Evolutionary conservation across 2,113 vertebrate genomes (phyloP).

Genomic region (Siniperca knerii): DNA sequence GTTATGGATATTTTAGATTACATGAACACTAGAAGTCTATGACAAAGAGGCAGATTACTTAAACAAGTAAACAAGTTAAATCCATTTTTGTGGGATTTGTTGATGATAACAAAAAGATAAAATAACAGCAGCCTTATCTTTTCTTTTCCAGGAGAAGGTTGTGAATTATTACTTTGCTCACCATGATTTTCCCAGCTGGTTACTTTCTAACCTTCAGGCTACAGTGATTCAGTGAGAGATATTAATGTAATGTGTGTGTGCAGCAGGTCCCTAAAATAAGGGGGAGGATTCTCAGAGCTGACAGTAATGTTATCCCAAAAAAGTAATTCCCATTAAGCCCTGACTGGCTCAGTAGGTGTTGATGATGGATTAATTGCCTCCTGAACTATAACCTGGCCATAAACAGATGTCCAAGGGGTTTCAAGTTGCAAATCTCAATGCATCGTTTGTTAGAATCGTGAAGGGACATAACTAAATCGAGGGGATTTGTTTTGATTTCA

Average conservation of each 20-base stretch:
- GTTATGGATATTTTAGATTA: neutral
- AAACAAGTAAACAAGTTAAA: neutral
- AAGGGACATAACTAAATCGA: neutral
- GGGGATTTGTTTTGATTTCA: slow-evolving; percentile 42
- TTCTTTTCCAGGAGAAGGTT: slow-evolving; percentile 12
- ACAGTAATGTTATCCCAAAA: neutral
- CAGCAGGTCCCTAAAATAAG: neutral
- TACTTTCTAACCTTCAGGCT: slow-evolving; percentile 2
- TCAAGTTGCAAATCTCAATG: neutral
- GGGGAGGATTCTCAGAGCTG: slow-evolving; percentile 3
- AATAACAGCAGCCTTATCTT: neutral
- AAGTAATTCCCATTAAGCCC: no score
- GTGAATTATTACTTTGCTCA: slow-evolving; percentile 11
- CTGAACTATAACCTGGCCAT: neutral
- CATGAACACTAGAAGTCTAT: neutral
- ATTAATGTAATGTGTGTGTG: slow-evolving; percentile 8
- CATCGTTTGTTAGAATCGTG: neutral
- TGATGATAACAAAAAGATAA: slow-evolving; percentile 8
- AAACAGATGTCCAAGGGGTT: neutral
- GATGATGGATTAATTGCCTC: slow-evolving; percentile 12
- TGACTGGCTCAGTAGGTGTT: neutral
- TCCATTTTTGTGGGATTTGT: neutral
- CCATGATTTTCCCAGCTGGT: neutral
- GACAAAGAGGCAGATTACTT: neutral
- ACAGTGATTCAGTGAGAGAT: neutral